Conservation (phyloP, 1,140 invertebrate genomes). For the Drosophila ercepeae region DNA sequence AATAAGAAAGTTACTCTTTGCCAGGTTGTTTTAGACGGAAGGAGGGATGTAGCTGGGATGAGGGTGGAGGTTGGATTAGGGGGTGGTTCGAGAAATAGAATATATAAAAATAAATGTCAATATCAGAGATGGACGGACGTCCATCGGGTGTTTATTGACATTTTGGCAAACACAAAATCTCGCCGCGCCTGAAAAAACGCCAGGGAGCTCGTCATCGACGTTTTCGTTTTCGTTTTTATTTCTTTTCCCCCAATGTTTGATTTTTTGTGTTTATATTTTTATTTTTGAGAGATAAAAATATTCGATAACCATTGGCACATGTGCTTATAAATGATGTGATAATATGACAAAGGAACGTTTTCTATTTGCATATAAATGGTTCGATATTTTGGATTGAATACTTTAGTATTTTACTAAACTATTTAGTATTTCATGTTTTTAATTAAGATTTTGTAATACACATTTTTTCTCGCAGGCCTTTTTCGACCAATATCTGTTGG, state of each 20-base stretch:
- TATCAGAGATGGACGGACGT: conserved; percentile 30
- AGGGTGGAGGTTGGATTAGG: not conserved
- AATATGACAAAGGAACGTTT: conserved; percentile 63
- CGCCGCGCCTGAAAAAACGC: conserved; percentile 53
- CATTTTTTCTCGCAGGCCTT: not conserved
- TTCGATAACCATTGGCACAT: conserved; percentile 74
- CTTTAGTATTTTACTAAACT: not conserved
- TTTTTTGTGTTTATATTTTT: conserved; percentile 4
- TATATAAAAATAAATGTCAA: conserved; percentile 72
- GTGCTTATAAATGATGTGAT: conserved; percentile 83
- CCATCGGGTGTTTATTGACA: conserved; percentile 72
- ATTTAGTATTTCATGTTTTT: not conserved
- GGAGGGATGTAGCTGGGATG: no score
- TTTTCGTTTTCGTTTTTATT: conserved; percentile 10
- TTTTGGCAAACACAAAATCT: conserved; percentile 78
- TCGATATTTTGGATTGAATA: conserved; percentile 4
- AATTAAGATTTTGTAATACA: not conserved
- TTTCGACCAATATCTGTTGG: conserved; percentile 3
- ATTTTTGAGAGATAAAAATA: conserved; percentile 42
- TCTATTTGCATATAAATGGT: not conserved
- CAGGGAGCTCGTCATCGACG: conserved; percentile 43
- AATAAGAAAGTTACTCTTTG: conserved; percentile 61
- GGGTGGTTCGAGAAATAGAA: conserved; percentile 40
- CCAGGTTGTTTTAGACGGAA: not conserved
- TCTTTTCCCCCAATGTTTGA: not conserved